These are phyloP conservation scores for Chelonus formosanus DNA, from an alignment of 2,888 invertebrate genomes.

Conservation along the genomic window DNA sequence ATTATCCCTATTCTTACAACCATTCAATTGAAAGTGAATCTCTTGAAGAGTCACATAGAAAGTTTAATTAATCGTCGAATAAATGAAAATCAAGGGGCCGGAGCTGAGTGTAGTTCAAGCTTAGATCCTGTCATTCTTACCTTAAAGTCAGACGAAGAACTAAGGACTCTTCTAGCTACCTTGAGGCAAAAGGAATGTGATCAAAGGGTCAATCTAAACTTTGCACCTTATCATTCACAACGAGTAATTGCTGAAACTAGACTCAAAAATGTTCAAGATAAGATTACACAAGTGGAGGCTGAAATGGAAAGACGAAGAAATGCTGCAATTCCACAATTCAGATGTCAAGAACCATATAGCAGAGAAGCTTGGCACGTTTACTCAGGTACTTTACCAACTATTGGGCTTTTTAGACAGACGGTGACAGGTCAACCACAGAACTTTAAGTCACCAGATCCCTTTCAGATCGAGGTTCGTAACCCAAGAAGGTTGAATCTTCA, in stretches of 20 bases:
- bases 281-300: slow-evolving; percentile 54
- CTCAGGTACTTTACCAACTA: slow-evolving; percentile 33
- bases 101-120: slow-evolving; percentile 39
- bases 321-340: slow-evolving; percentile 27
- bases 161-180: slow-evolving; percentile 51
- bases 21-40: slow-evolving; percentile 57
- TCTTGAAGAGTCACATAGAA: slow-evolving; percentile 55
- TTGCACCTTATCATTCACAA: slow-evolving; percentile 55
- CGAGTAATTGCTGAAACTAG: slow-evolving; percentile 51
- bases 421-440: slow-evolving; percentile 24
- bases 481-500: slow-evolving; percentile 52
- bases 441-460: slow-evolving; percentile 54
- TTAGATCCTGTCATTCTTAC: slow-evolving; percentile 51
- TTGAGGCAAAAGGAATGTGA: slow-evolving; percentile 57
- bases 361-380: slow-evolving; percentile 38
- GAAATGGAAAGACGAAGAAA: slow-evolving; percentile 52
- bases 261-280: slow-evolving; percentile 52
- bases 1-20: slow-evolving; percentile 56
- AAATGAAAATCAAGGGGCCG: slow-evolving; percentile 52
- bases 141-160: slow-evolving; percentile 53
- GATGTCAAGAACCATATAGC: slow-evolving; percentile 34
- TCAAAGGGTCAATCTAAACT: slow-evolving; percentile 54
- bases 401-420: slow-evolving; percentile 17
- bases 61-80: slow-evolving; percentile 48
- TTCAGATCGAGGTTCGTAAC: slow-evolving; percentile 44